These are phyloP conservation scores for Acanthosepion lycidas DNA, from an alignment of 2,888 invertebrate genomes.

Conservation along the genomic window DNA sequence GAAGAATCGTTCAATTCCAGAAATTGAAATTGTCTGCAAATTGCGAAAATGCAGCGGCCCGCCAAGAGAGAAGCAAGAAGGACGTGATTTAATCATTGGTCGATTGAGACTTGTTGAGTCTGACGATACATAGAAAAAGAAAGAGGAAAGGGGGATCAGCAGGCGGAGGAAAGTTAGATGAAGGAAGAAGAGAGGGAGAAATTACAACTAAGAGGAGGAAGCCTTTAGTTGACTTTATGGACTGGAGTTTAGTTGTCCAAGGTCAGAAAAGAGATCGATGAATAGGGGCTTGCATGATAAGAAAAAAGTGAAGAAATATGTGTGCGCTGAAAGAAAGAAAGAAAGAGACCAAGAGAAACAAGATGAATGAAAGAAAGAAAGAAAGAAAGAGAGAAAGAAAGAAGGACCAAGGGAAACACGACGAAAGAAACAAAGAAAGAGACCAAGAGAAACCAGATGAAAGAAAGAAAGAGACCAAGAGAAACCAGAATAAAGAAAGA, in stretches of 20 bases:
- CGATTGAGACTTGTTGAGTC: background rate
- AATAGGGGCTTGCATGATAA: background rate
- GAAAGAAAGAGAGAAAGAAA: background rate
- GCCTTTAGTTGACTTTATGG: background rate
- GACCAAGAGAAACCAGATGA: background rate
- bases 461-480: background rate
- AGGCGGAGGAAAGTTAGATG: background rate
- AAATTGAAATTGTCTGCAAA: background rate
- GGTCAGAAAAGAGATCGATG: background rate
- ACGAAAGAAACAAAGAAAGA: background rate
- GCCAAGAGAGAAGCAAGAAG: background rate
- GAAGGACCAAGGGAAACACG: background rate
- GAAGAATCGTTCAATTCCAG: constrained; percentile 33
- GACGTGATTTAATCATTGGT: background rate
- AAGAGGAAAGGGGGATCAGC: background rate
- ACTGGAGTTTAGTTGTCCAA: background rate
- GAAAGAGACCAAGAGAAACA: background rate
- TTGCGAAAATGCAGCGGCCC: background rate
- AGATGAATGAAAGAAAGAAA: background rate
- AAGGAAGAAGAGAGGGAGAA: background rate
- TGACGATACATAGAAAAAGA: background rate
- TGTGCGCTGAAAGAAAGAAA: background rate
- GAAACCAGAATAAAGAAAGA: too few species aligned
- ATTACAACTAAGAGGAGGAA: background rate
- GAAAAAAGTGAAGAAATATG: background rate